Conservation (phyloP, 2,888 invertebrate species). For the Patella pellucida region DNA sequence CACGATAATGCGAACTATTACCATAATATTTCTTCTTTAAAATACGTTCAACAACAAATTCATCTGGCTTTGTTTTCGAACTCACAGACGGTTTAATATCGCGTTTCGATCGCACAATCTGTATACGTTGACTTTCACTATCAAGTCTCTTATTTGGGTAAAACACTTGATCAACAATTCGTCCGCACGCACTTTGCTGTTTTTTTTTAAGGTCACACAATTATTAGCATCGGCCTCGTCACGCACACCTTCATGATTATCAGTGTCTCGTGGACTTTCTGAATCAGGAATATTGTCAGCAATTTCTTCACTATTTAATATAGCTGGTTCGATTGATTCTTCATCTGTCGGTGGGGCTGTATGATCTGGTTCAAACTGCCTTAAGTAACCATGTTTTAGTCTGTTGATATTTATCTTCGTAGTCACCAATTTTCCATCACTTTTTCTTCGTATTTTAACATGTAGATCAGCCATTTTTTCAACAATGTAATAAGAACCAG, state of each 20-base stretch:
- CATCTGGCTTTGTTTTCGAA: background rate
- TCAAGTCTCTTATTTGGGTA: too few relatives aligned
- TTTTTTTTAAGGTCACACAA: background rate
- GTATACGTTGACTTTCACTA: too few relatives aligned
- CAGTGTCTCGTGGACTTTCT: background rate
- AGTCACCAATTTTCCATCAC: background rate
- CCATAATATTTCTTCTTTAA: background rate
- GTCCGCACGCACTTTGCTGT: background rate
- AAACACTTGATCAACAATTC: too few relatives aligned
- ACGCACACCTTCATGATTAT: background rate
- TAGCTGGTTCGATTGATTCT: background rate
- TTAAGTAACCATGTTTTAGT: background rate
- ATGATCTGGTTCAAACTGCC: background rate
- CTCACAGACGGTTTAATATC: too few relatives aligned
- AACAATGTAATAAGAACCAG: constrained; percentile 1
- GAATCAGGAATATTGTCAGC: background rate
- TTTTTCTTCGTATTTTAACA: background rate
- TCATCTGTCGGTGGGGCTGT: background rate
- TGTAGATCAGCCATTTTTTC: background rate
- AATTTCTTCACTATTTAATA: background rate
- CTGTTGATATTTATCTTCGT: background rate
- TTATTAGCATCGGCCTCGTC: background rate
- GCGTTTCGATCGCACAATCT: too few relatives aligned
- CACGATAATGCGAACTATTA: background rate
- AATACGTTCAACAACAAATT: background rate